These are phyloP conservation scores for Drosophila kohkoa DNA, from an alignment of 1,140 invertebrate species.

Conservation along the genomic window DNA sequence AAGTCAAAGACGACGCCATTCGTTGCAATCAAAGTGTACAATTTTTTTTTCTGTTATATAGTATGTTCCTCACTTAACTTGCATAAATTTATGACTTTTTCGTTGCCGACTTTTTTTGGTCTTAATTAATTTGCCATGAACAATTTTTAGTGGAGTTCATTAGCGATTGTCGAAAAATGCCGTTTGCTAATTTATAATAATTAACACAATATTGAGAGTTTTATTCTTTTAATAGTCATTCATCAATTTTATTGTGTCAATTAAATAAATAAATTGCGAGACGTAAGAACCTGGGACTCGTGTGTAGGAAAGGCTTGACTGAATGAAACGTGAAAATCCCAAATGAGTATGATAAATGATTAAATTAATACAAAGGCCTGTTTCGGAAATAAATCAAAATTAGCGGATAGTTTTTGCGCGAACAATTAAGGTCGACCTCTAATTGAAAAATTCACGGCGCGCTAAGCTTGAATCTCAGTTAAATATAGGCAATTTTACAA, in stretches of 20 bases:
- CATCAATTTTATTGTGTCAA: conserved; percentile 35
- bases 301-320: conserved; percentile 19
- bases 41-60: conserved; percentile 20
- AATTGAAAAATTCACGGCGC: conserved; percentile 5
- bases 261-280: conserved; percentile 34
- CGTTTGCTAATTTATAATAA: conserved; percentile 60
- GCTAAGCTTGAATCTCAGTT: not conserved
- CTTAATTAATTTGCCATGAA: conserved; percentile 50
- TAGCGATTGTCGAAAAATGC: conserved; percentile 44
- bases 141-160: conserved; percentile 55
- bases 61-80: conserved; percentile 11
- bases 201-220: conserved; percentile 47
- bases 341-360: conserved; percentile 7
- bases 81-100: conserved; percentile 9
- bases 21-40: conserved; percentile 49
- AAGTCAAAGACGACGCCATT: conserved; percentile 77
- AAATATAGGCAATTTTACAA: not conserved
- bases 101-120: conserved; percentile 8
- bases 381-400: conserved; percentile 11
- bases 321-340: conserved; percentile 40
- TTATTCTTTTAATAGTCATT: conserved; percentile 53
- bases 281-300: conserved; percentile 9
- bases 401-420: not conserved
- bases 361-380: conserved; percentile 18
- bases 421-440: conserved; percentile 1